Evolutionary conservation across 2,888 invertebrate genomes (phyloP), one percentile per base, ranked within the genome.

Genomic region (Apomyelois bistriatella): DNA sequence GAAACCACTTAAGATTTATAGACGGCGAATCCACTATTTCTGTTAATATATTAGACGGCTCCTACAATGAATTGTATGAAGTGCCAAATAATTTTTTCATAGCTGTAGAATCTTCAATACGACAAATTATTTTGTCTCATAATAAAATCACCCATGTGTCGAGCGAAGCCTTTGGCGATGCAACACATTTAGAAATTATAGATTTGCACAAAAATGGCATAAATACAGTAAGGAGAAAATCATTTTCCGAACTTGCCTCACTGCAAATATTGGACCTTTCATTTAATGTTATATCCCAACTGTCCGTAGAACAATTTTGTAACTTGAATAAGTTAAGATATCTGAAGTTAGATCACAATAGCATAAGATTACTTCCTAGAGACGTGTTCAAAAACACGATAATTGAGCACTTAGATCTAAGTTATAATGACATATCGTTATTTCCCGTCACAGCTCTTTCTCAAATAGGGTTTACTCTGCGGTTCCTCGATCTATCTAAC

Each of bases 221-320:
- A 54, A 93, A 93, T 62, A 89, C 91, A 3, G 81, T 97, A 37
- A 93, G 95, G 63, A 93, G 94, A 59, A 93, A 95, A 74, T 94
- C 96, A 3, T 96, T 97, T 76, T 93, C 93, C 58, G 95, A 95
- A 32, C 83, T 96, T 17, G 91, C 92, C 56, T 93, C 93, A 52
- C 81, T 97, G 50, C 96, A 97, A 80, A 93, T 94, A 68, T 82
- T 97, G 50, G 96, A 97, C 74, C 82, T 97, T 13, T 95, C 95
- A 40, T 92, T 92, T 65, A 97, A 97, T 77, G 88, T 91, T 37
- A 92, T 97, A 58, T 92, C 93, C 17, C 94, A 95, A 74, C 82
- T 97, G 62, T 94, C 96, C 56, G 93, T 94, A 52, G 95, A 95
- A 70, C 96, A 96, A 77, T 97, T 96, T 84, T 93, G 93, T 50